phyloP scores from a whole-genome alignment of 2,888 invertebrate species.

The Acronicta aceris region DNA sequence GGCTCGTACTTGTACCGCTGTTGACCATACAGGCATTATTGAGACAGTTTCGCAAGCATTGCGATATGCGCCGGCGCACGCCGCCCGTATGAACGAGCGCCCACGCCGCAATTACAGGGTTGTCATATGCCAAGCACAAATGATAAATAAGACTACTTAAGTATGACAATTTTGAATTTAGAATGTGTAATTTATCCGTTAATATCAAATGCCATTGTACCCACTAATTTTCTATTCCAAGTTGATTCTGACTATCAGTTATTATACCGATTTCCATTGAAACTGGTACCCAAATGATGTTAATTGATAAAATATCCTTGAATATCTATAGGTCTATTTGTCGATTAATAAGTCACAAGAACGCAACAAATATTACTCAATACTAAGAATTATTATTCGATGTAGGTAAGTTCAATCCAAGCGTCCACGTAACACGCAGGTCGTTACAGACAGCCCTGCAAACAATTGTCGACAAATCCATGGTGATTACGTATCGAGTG shows the following conservation, averaged over 20 bases:
- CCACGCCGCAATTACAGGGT: slow-evolving; percentile 52
- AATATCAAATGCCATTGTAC: too few relatives aligned
- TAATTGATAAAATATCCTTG: too few relatives aligned
- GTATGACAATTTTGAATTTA: too few relatives aligned
- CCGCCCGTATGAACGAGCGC: slow-evolving; percentile 54
- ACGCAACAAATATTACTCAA: not conserved
- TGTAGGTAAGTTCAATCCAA: not conserved
- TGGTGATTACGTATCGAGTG: slow-evolving; percentile 48
- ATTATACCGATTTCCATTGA: too few relatives aligned
- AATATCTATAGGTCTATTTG: too few relatives aligned
- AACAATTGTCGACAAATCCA: slow-evolving; percentile 32
- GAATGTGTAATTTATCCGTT: too few relatives aligned
- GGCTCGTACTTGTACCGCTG: slow-evolving; percentile 66
- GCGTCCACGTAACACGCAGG: not conserved
- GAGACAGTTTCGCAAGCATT: slow-evolving; percentile 72
- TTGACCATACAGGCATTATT: slow-evolving; percentile 70
- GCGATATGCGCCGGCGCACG: slow-evolving; percentile 64
- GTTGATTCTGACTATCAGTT: too few relatives aligned
- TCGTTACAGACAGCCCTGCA: slow-evolving; percentile 33
- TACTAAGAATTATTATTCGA: not conserved
- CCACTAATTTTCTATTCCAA: too few relatives aligned
- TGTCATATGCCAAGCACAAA: slow-evolving; percentile 42
- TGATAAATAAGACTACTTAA: not conserved
- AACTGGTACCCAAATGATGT: too few relatives aligned
- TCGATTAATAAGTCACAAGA: not conserved